Percentiles rank a stretch among this genome's conserved stretches.
phyloP scores from a whole-genome alignment of 2,888 invertebrate genomes.

The Arenicola marina region DNA sequence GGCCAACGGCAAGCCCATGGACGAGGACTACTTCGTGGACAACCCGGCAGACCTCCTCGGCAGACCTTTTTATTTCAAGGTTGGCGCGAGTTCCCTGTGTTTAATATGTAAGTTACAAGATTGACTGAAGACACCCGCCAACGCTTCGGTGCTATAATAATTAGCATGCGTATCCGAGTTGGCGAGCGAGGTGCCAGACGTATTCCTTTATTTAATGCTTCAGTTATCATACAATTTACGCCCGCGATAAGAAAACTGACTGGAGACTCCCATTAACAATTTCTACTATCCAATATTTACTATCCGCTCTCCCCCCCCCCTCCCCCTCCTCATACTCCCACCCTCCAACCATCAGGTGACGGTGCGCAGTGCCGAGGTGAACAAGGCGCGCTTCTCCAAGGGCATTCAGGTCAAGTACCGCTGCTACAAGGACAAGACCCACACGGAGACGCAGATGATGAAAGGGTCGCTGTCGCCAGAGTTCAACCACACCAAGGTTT shows the following conservation, averaged over 20 bases:
- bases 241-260: too few relatives aligned
- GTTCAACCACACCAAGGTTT: conserved; percentile 53
- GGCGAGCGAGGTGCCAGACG: too few relatives aligned
- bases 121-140: not conserved
- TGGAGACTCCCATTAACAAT: too few relatives aligned
- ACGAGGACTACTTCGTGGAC: conserved; percentile 59
- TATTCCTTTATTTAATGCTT: not conserved
- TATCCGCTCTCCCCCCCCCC: too few relatives aligned
- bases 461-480: conserved; percentile 51
- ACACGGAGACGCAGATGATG: conserved; percentile 47
- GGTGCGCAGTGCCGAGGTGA: conserved; percentile 46
- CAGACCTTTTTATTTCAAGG: conserved; percentile 59
- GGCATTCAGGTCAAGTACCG: conserved; percentile 54
- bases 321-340: too few relatives aligned
- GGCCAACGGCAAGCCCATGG: conserved; percentile 49
- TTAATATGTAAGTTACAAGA: not conserved
- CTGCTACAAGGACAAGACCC: conserved; percentile 43
- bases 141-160: too few relatives aligned
- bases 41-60: conserved; percentile 54
- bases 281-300: too few relatives aligned
- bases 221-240: too few relatives aligned
- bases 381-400: conserved; percentile 54
- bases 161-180: too few relatives aligned
- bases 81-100: conserved; percentile 29
- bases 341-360: conserved; percentile 49